Base-by-base conservation (phyloP, 1,140 invertebrate species). In the Pseudomyrmex flavicornis region DNA sequence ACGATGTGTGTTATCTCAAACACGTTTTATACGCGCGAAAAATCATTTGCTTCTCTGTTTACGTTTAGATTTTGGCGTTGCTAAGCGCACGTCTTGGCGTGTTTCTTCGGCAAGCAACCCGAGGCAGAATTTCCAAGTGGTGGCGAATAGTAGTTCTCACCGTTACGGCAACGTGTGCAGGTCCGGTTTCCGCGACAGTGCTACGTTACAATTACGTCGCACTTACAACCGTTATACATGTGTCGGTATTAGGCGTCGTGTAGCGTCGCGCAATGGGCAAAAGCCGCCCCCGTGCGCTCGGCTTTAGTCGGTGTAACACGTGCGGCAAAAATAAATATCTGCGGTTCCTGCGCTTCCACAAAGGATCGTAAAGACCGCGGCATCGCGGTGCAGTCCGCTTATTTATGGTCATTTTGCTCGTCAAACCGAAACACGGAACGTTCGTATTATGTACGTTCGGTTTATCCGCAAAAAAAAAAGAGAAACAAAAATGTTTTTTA, bases 81-180 rank as follows among this genome's bases (percentile, higher is more conserved):
- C 54, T 59, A 58, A 59, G 22, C 54, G 22, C 12, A 70, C 20
- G 20, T 70, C 50, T 58, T 20, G 48, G 69, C 9, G 12, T 70
- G 76, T 59, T 80, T 69, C 56, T 12, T 80, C 9, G 54, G 44
- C 20, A 80, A 80, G 76, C 54, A 80, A 70, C 54, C n/a, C 15
- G 54, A 15, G 20, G 54, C 76, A 48, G 76, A 80, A 70, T 80
- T 70, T 70, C 66, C 76, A 59, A 80, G 54, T 70, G 10, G 35
- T 5, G 35, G 35, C 35, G 35, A 35, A 35, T 35, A 35, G 35
- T 35, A 0, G 35, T 35, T 4, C 35, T 35, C 15, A 12, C 35
- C 35, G 20, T 10, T 65, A 26, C 26, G 48, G 46, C 15, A 15
- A 58, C 48, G 20, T 12, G 44, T 70, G 76, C 46, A 26, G 50